phyloP scores from a whole-genome alignment of 2,888 invertebrate species.

The Clivina fossor region DNA sequence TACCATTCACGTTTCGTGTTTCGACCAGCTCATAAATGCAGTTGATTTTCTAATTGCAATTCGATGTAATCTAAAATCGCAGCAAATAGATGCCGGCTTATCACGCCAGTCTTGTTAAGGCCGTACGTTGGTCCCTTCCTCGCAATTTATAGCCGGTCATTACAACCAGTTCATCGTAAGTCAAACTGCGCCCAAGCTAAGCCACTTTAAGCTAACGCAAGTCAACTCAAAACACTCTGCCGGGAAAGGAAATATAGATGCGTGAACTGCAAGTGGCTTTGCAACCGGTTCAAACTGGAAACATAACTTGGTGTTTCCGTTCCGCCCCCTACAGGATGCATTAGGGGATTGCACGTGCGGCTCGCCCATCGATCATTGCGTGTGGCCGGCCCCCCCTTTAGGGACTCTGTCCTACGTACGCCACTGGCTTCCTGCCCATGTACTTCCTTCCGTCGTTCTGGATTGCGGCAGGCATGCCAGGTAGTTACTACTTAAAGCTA shows the following conservation, averaged over 20 bases:
- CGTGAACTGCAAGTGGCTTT: constrained; percentile 31
- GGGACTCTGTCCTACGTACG: background rate
- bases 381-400: background rate
- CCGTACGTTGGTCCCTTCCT: constrained; percentile 15
- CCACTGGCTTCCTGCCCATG: background rate
- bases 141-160: constrained; percentile 27
- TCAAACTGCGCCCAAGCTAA: too few relatives aligned
- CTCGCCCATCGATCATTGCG: constrained; percentile 31
- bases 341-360: constrained; percentile 30
- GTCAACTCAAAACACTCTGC: background rate
- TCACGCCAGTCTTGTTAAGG: constrained; percentile 32
- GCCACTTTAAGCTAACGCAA: background rate
- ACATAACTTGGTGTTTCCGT: constrained; percentile 31
- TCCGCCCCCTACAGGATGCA: constrained; percentile 27
- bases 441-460: constrained; percentile 22
- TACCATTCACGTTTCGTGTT: too few relatives aligned
- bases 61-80: constrained; percentile 25
- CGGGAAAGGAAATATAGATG: constrained; percentile 10
- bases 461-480: too few relatives aligned
- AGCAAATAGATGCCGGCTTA: constrained; percentile 24
- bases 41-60: constrained; percentile 32
- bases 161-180: too few relatives aligned
- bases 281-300: constrained; percentile 32
- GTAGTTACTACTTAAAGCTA: too few relatives aligned
- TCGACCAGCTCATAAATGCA: too few relatives aligned